Evolutionary conservation across 2,113 vertebrate genomes (phyloP).

Genomic region (Hyperoodon ampullatus): DNA sequence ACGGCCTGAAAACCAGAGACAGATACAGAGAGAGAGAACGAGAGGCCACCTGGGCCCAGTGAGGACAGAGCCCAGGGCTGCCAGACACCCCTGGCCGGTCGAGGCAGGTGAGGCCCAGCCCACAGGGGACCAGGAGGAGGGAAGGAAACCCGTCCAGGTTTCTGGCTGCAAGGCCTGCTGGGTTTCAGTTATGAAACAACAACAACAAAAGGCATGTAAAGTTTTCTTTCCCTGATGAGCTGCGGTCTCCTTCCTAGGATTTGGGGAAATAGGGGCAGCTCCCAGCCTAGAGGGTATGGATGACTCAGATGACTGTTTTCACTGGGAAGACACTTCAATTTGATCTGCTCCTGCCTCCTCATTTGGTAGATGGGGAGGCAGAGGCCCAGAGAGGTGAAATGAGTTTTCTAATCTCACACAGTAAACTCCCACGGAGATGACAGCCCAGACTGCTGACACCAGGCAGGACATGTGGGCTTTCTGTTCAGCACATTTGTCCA

Average conservation of each 20-base stretch:
- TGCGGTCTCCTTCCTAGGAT: background rate
- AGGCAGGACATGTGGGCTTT: background rate
- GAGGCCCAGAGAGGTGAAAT: background rate
- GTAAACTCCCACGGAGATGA: background rate
- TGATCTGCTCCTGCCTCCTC: background rate
- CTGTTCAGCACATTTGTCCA: background rate
- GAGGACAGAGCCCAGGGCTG: slow-evolving; percentile 42
- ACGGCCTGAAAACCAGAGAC: slow-evolving; percentile 83
- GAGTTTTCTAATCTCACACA: background rate
- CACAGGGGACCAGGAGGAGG: too few relatives aligned
- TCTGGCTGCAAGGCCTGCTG: background rate
- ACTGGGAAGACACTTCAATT: background rate
- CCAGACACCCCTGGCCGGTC: background rate
- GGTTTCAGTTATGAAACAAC: background rate
- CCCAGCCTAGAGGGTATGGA: background rate
- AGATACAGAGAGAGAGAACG: slow-evolving; percentile 69
- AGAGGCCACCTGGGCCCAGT: slow-evolving; percentile 76
- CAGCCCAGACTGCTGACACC: too few relatives aligned
- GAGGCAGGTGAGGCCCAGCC: background rate
- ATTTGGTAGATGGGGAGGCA: background rate
- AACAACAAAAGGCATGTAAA: background rate
- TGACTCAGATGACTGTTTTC: too few relatives aligned
- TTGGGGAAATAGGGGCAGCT: too few relatives aligned
- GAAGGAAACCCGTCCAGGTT: background rate
- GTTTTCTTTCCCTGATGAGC: background rate